phyloP scores from a whole-genome alignment of 1,140 invertebrate species.

The Pemphigus obesinymphae region DNA sequence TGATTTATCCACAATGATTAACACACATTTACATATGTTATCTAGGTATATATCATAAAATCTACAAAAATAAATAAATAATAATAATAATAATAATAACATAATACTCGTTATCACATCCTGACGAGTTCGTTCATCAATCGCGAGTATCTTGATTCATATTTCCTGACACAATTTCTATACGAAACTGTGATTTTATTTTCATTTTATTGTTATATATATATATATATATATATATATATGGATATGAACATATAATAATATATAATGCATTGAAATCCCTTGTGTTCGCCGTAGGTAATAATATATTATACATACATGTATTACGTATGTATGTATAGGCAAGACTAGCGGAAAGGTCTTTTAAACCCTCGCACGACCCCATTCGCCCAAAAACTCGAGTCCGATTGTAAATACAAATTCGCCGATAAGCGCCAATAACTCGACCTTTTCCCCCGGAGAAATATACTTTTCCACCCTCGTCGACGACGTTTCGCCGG shows the following conservation, averaged over 20 bases:
- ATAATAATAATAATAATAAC: background rate
- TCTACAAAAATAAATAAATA: background rate
- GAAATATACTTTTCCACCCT: conserved; percentile 38
- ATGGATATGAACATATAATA: background rate
- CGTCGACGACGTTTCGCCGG: background rate
- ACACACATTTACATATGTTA: no score
- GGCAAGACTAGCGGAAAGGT: conserved; percentile 8
- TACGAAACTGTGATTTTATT: no score
- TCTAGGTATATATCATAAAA: no score
- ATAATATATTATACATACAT: background rate
- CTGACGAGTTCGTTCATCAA: no score
- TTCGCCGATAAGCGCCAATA: conserved; percentile 41
- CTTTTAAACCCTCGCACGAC: conserved; percentile 24
- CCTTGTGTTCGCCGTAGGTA: conserved; percentile 1
- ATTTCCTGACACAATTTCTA: no score
- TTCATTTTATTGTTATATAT: background rate
- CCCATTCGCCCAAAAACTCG: conserved; percentile 1
- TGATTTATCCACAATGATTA: no score
- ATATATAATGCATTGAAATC: background rate
- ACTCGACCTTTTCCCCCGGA: conserved; percentile 40
- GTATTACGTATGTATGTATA: background rate
- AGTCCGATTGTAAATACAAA: conserved; percentile 42
- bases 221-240: background rate
- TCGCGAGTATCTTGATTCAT: no score
- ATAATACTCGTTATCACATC: no score